phyloP scores from a whole-genome alignment of 2,797 vertebrate species.

The Premnoplex brunnescens region DNA sequence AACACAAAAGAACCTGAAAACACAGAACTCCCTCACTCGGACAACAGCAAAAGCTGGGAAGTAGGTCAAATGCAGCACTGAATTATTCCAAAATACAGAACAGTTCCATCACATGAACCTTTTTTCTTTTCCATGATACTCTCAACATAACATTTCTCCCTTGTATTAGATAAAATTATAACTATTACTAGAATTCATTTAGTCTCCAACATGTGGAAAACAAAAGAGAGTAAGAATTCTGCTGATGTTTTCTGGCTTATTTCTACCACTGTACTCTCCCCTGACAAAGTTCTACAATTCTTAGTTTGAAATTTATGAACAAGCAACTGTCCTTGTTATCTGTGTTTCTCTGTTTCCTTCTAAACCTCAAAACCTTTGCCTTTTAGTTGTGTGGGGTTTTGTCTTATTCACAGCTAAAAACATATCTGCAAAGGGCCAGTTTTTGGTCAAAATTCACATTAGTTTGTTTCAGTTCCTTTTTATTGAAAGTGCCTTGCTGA shows the following conservation, averaged over 20 bases:
- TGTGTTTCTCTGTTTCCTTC: neutral
- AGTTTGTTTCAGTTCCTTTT: conserved; percentile 1
- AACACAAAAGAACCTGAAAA: neutral
- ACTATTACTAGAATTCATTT: neutral
- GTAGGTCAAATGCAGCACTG: neutral
- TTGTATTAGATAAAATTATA: neutral
- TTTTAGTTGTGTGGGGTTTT: neutral
- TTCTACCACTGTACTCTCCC: neutral
- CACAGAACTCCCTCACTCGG: accelerated
- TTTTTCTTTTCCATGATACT: neutral
- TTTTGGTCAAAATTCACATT: neutral
- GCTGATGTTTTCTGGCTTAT: neutral
- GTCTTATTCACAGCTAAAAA: neutral
- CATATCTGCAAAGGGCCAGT: neutral
- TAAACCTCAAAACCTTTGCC: neutral
- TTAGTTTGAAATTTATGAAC: neutral
- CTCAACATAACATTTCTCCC: neutral
- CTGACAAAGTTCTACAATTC: neutral
- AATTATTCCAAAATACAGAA: neutral
- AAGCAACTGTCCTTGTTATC: neutral
- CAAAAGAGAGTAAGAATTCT: neutral
- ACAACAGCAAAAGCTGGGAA: neutral
- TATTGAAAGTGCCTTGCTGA: neutral
- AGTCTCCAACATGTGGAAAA: neutral
- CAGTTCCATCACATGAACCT: neutral